Percentiles rank a stretch among this genome's conserved stretches.
phyloP scores from a whole-genome alignment of 2,888 invertebrate genomes.

The Caenorhabditis virilis region DNA sequence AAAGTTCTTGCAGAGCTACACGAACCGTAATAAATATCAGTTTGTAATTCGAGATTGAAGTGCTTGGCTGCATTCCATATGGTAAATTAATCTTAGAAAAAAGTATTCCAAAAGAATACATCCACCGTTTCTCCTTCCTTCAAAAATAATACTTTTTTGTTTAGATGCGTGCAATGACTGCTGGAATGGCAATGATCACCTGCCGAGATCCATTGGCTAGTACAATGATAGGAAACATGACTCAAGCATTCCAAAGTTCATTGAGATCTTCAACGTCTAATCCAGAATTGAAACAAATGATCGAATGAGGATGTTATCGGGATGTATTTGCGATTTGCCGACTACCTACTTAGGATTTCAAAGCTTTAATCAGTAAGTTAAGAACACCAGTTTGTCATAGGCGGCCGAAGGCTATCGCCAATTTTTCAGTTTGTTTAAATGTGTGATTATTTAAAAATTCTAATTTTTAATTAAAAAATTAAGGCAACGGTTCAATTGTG shows the following conservation, averaged over 20 bases:
- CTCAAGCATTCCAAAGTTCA: conserved; percentile 70
- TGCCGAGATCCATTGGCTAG: conserved; percentile 89
- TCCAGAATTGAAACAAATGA: conserved; percentile 76
- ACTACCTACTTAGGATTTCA: too few species aligned
- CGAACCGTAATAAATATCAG: conserved; percentile 93
- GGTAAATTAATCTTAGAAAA: conserved; percentile 10
- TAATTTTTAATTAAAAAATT: too few species aligned
- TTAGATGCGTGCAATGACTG: conserved; percentile 88
- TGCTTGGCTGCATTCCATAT: conserved; percentile 71
- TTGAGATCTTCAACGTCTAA: conserved; percentile 22
- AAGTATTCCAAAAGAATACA: too few species aligned
- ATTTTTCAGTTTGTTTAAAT: too few species aligned
- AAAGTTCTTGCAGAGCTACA: conserved; percentile 94
- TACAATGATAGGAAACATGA: conserved; percentile 85
- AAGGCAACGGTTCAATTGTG: too few species aligned
- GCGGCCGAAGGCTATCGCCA: too few species aligned
- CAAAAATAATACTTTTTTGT: conserved; percentile 5
- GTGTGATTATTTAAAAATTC: too few species aligned
- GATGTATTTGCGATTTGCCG: too few species aligned
- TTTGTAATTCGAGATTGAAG: conserved; percentile 98
- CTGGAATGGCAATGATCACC: conserved; percentile 98
- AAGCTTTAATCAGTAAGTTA: too few species aligned
- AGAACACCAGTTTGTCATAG: too few species aligned
- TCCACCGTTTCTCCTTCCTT: too few species aligned
- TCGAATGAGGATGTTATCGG: conserved; percentile 88